Evolutionary conservation across 2,888 invertebrate species (phyloP).

Genomic region (Plebejus anna): DNA sequence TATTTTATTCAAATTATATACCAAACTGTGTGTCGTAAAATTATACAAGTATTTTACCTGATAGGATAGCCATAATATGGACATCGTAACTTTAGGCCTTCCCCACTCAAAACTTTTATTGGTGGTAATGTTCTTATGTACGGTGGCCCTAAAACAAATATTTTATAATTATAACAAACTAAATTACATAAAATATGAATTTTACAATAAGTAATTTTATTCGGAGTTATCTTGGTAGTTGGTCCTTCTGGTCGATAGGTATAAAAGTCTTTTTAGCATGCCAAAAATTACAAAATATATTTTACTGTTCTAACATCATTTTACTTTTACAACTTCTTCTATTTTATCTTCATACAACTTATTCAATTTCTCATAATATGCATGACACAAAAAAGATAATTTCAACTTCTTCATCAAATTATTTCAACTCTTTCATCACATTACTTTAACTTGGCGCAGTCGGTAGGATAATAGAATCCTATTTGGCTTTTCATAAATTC

Average conservation of each 20-base stretch:
- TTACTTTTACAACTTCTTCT: no score
- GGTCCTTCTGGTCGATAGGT: no score
- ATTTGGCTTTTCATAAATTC: conserved; percentile 7
- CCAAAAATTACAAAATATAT: no score
- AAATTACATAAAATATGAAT: no score
- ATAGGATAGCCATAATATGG: conserved; percentile 93
- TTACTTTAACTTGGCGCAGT: neutral
- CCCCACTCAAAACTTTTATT: conserved; percentile 89
- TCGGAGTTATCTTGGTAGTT: no score
- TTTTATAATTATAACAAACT: neutral
- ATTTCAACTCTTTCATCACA: neutral
- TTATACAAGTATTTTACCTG: conserved; percentile 53
- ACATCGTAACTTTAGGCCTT: conserved; percentile 86
- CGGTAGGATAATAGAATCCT: neutral
- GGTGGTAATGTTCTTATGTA: conserved; percentile 87
- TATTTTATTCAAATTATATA: neutral
- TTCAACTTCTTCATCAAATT: no score
- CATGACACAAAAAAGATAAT: no score
- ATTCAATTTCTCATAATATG: no score
- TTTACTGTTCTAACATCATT: no score
- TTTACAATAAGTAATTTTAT: no score
- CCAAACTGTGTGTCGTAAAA: neutral
- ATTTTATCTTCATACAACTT: no score
- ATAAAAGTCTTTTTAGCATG: no score
- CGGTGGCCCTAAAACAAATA: conserved; percentile 81